phyloP scores from a whole-genome alignment of 2,888 invertebrate genomes.

The Rotaria socialis region DNA sequence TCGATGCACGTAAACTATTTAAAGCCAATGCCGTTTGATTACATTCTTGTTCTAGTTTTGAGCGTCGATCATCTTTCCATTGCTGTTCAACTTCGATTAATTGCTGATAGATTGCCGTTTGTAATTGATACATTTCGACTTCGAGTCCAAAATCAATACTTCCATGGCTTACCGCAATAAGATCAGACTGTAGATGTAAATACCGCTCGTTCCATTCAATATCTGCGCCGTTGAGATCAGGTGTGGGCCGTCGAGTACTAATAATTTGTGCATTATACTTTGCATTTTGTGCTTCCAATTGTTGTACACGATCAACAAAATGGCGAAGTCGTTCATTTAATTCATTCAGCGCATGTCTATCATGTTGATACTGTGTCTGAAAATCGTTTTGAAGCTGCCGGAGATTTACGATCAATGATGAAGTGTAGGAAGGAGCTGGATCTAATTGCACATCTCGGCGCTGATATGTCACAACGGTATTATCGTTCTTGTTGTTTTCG shows the following conservation, averaged over 20 bases:
- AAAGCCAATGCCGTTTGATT: background rate
- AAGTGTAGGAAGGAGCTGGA: background rate
- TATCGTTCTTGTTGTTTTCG: no score
- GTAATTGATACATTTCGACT: background rate
- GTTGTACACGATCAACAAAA: background rate
- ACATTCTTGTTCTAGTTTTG: background rate
- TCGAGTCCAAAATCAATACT: background rate
- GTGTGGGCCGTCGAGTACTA: background rate
- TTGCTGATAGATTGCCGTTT: slow-evolving; percentile 23
- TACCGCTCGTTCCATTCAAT: background rate
- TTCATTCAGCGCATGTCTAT: background rate
- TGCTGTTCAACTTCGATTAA: background rate
- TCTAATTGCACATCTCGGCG: background rate
- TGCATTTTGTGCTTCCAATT: background rate
- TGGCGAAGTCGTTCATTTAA: background rate
- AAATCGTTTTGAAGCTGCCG: background rate
- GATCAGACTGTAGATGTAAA: background rate
- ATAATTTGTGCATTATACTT: background rate
- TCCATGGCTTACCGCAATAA: background rate
- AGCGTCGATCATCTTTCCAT: background rate
- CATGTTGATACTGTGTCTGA: background rate
- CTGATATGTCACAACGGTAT: no score
- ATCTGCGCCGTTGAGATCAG: background rate
- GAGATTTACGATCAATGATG: background rate
- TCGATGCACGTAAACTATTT: background rate